A percentile compares a stretch with the other conserved stretches of the same genome.
phyloP scores from a whole-genome alignment of 2,888 invertebrate genomes.

The Athrips mouffetella region DNA sequence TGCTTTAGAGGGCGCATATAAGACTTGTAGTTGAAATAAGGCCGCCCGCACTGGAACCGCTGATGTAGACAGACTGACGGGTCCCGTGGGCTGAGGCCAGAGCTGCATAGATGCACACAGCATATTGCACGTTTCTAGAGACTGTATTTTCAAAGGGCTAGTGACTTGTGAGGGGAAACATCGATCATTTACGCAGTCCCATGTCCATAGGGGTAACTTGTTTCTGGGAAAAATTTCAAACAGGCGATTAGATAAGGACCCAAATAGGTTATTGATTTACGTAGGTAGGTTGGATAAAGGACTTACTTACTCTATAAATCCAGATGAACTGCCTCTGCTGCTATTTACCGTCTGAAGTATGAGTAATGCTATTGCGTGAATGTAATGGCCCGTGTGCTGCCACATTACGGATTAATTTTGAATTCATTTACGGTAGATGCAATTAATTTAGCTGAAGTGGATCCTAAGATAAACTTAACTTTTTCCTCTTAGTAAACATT shows the following conservation, averaged over 20 bases:
- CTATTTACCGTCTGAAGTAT: not conserved
- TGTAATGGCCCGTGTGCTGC: not conserved
- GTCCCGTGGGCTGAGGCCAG: constrained; percentile 87
- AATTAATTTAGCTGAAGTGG: not conserved
- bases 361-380: not conserved
- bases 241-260: not conserved
- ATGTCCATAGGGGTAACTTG: constrained; percentile 82
- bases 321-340: not conserved
- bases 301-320: not conserved
- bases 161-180: constrained; percentile 77
- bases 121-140: constrained; percentile 85
- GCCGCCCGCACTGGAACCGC: constrained; percentile 79
- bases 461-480: not conserved
- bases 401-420: not conserved
- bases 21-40: constrained; percentile 65
- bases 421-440: not conserved
- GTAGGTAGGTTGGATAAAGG: not conserved
- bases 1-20: constrained; percentile 44
- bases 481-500: not conserved
- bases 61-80: constrained; percentile 79
- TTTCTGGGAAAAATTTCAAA: not conserved
- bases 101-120: constrained; percentile 83
- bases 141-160: constrained; percentile 59
- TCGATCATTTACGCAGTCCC: constrained; percentile 82
- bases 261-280: not conserved